phyloP scores from a whole-genome alignment of 2,888 invertebrate genomes.

The Philereme transversata region DNA sequence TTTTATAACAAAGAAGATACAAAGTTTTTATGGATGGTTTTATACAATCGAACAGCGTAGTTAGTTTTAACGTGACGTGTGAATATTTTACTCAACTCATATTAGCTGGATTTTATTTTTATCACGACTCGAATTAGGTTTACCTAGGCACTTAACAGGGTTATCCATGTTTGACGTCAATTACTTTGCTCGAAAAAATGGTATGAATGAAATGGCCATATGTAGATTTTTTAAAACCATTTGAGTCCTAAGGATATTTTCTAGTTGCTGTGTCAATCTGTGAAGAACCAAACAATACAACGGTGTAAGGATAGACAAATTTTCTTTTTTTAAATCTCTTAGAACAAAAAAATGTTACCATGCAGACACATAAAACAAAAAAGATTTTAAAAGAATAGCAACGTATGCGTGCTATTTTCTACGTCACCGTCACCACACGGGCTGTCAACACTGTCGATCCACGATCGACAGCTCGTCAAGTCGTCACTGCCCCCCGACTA shows the following conservation, averaged over 20 bases:
- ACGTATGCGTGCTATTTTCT: conserved; percentile 9
- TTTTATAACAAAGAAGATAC: conserved; percentile 26
- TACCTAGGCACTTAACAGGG: neutral
- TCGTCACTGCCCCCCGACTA: conserved; percentile 19
- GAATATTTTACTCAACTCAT: neutral
- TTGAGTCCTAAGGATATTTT: no score
- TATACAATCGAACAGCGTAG: conserved; percentile 11
- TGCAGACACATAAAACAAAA: no score
- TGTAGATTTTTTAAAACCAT: no score
- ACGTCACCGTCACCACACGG: conserved; percentile 34
- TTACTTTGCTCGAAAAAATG: no score
- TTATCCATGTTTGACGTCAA: neutral
- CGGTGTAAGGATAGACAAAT: no score
- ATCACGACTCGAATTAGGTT: conserved; percentile 11
- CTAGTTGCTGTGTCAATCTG: no score
- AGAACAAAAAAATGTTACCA: no score
- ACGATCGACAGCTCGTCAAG: conserved; percentile 24
- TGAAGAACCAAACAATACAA: no score
- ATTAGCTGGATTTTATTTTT: conserved; percentile 13
- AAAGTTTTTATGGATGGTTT: conserved; percentile 20
- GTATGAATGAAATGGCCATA: no score
- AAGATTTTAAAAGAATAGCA: no score
- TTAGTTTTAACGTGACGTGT: conserved; percentile 14
- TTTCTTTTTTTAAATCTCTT: no score
- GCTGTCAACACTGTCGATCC: conserved; percentile 36